Base-by-base conservation (phyloP, 2,888 invertebrate species). In the Lamellibrachia satsuma region DNA sequence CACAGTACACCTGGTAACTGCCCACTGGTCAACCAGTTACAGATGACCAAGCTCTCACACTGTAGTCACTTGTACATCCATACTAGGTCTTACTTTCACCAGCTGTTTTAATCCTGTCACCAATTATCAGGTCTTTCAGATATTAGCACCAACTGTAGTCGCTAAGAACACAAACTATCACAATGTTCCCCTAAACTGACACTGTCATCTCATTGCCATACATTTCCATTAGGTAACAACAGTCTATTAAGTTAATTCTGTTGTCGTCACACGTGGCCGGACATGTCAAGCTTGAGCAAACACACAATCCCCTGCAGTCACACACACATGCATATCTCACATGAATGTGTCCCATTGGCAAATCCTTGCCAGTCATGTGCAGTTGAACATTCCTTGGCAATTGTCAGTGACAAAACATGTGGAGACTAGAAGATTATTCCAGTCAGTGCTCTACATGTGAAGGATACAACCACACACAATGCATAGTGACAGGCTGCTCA, bases 251-350 rank as follows among this genome's bases (percentile, higher is more conserved):
- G 75, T 75, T 75, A 75, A 75, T 75, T 75, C 75, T 75, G 15
- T 75, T 75, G 75, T 75, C 22, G 75, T 75, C 75, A 75, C 75
- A 75, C 75, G 22, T 75, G 22, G 75, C 75, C 75, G 22, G 75
- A 75, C 75, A 75, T 75, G 75, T 75, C 75, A 22, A 15, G 75
- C 75, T 22, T 22, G 75, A 75, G 22, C 22, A 22, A 75, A 15
- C 75, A 75, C 22, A n/a, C 75, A 75, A 75, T 75, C 75, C 57
- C 75, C n/a, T 75, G 75, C 75, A 75, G n/a, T 75, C 75, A 75
- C 75, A 75, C 7, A 7, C 75, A 75, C 75, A 75, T 15, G n/a
- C 75, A 75, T n/a, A 15, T 75, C 75, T n/a, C 15, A 75, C 15
- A 75, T 75, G 75, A 75, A 6, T 6, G 2, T 75, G 75, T 75